Evolutionary conservation across 1,140 invertebrate genomes (phyloP), one percentile per base, ranked within the genome.

Genomic region (Antheraea mylitta): DNA sequence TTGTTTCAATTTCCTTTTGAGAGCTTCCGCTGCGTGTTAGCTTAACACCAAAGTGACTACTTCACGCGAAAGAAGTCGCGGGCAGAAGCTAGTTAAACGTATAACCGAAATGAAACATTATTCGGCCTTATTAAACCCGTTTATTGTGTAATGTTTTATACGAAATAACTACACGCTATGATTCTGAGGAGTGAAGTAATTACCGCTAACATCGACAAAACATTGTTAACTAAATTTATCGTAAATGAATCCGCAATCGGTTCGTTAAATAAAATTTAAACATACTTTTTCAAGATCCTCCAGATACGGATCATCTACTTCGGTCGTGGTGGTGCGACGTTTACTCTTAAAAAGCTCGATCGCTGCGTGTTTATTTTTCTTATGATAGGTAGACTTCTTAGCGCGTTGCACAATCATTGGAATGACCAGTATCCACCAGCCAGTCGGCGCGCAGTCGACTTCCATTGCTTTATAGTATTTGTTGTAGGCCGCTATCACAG

Each of bases 251-350:
- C 22, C 22, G 22, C 45, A 53, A 13, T 53, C 2, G 13, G 38
- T 10, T 0, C 0, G 38, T 42, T 10, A 42, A 42, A 11, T 10
- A 42, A 4, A 42, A 42, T 42, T 42, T 2, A 16, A 64, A 42
- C 45, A 42, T 64, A 73, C 72, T 42, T 60, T 11, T 16, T 10
- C 6, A 18, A 42, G 63, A 42, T 64, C 37, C 4, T 16, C 0
- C 3, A 18, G 18, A 18, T 64, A 64, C 4, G 8, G 11, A 64
- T 64, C 36, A 6, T 42, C 3, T 5, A 3, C 36, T 37, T 18
- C 16, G 10, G 38, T 37, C 16, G 10, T 38, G 13, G 13, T 18
- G 19, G 8, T 36, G 63, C 63, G 37, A n/a, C 60, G 60, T 22
- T 22, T 36, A 30, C 16, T 61, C 3, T 36, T 5, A 36, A 61